Percentiles rank a stretch among this genome's conserved stretches.
Conservation (phyloP, 2,797 vertebrate genomes). For the Myotis pilosus region DNA sequence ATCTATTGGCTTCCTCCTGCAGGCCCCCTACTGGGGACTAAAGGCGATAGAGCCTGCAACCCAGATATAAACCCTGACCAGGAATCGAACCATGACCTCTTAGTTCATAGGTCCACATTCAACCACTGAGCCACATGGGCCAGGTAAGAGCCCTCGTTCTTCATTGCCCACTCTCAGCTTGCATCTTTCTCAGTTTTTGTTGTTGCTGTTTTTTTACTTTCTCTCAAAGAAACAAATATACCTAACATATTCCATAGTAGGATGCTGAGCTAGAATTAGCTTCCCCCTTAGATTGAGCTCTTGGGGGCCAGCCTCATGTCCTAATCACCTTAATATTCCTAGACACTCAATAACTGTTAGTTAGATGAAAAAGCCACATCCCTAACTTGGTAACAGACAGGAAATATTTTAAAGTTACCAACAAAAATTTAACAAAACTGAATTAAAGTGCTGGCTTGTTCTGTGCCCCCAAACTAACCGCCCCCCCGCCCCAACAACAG, state of each 20-base stretch:
- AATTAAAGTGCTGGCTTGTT: conserved; percentile 10
- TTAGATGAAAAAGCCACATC: neutral
- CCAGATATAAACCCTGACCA: too few species aligned
- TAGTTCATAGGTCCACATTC: too few species aligned
- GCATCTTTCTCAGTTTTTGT: neutral
- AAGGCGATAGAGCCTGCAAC: too few species aligned
- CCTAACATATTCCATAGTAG: neutral
- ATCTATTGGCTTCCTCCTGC: too few species aligned
- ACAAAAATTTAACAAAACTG: conserved; percentile 21
- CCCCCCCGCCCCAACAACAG: neutral
- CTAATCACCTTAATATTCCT: neutral
- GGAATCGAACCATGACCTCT: too few species aligned
- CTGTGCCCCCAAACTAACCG: neutral
- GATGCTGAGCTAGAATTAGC: neutral
- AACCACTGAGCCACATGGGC: too few species aligned
- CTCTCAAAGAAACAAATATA: neutral
- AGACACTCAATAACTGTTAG: neutral
- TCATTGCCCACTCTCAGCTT: neutral
- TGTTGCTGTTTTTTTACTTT: neutral
- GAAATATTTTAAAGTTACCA: neutral
- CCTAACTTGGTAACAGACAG: neutral
- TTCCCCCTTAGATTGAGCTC: neutral
- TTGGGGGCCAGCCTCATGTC: neutral
- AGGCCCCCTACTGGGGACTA: too few species aligned
- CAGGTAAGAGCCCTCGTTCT: neutral